Evolutionary conservation across 1,140 invertebrate species (phyloP), one percentile per base, ranked within the genome.

Genomic region (Copidosoma floridanum): DNA sequence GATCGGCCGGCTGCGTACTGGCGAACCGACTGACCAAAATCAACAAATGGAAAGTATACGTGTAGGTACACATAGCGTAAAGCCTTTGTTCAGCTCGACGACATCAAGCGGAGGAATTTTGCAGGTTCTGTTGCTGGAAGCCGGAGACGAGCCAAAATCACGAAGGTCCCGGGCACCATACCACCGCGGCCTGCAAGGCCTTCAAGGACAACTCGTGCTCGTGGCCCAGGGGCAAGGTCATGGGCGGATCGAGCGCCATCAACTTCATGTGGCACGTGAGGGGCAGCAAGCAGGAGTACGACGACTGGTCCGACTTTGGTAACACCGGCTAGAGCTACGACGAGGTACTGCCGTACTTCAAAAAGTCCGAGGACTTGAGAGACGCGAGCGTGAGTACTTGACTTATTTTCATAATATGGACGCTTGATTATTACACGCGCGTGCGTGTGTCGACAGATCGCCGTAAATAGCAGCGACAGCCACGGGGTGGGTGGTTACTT

Each of bases 211-310:
- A 47, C 11, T 20, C 27, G 7, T 56, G 52, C 23, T 1, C 0
- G 2, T 43, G 14, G 10, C 35, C 52, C 7, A 38, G 52, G 21
- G 52, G 59, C 12, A 55, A 61, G 50, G 44, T 55, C 3, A 53
- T 84, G 55, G 87, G 87, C 18, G 87, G 87, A 8, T 83, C 82
- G 7, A 84, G 82, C 12, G 80, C 81, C 5, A 77, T 88, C 7
- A 88, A 89, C 71, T 84, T 83, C 38, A 85, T 89, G 85, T 85
- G 86, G 14, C 88, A 88, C 70, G 82, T 84, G 1, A 85, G 88
- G 65, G 84, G 88, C 0, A 76, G 88, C 74, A 80, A 81, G 20
- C 63, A 65, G 20, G 86, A 89, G 72, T 90, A 85, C 66, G 81
- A 90, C 66, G 64, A 78, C 12, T 90, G 89, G 89, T 83, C 81